Evolutionary conservation across 35 echinoderm and acorn worm species (phyloP).

Genomic region (Ophioderma brevispina): DNA sequence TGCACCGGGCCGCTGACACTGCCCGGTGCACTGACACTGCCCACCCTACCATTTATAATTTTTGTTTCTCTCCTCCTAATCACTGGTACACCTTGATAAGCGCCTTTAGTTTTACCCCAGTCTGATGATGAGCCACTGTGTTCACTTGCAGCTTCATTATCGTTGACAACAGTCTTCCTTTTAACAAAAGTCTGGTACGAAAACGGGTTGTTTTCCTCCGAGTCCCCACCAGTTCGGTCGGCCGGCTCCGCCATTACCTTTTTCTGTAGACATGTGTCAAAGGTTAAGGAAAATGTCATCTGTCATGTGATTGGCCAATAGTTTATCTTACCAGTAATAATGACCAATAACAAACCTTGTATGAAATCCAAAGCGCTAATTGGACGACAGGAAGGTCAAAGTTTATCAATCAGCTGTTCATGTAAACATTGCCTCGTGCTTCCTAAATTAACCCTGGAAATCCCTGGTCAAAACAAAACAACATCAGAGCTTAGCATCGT

Average conservation of each 20-base stretch:
- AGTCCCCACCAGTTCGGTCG: neutral
- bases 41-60: neutral
- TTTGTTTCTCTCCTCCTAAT: neutral
- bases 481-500: no score
- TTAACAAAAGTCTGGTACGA: constrained; percentile 23
- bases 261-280: neutral
- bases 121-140: neutral
- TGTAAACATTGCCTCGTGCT: constrained; percentile 2
- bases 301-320: neutral
- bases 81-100: neutral
- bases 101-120: constrained; percentile 23
- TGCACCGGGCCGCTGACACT: no score
- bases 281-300: neutral
- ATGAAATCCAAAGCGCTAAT: no score
- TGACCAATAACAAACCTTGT: neutral
- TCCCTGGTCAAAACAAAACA: no score
- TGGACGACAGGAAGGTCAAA: neutral
- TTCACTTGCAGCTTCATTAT: neutral
- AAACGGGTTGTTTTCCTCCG: constrained; percentile 42
- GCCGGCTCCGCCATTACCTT: neutral
- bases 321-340: neutral
- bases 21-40: neutral
- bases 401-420: neutral
- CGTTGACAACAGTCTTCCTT: neutral
- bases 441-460: no score